phyloP scores from a whole-genome alignment of 2,797 vertebrate species.

The Lacerta agilis region DNA sequence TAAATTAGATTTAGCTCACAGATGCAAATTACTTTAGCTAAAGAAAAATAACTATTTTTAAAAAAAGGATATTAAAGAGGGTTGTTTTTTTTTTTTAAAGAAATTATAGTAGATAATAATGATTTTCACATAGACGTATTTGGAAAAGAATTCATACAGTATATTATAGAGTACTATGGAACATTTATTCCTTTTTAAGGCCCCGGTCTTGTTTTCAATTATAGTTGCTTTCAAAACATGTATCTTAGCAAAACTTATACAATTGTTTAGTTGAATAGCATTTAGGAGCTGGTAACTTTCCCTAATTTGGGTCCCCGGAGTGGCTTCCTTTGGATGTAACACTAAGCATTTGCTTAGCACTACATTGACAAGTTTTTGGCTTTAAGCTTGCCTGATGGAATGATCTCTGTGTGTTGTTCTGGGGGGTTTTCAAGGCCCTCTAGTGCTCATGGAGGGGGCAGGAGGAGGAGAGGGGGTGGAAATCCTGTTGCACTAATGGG shows the following conservation, averaged over 20 bases:
- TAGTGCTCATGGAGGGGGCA: too few species aligned
- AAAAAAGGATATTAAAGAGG: not conserved
- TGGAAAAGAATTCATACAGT: not conserved
- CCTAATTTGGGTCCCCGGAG: not conserved
- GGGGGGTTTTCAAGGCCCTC: too few species aligned
- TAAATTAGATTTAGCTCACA: constrained; percentile 26
- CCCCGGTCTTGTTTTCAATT: not conserved
- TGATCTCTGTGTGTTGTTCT: too few species aligned
- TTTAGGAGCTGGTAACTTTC: not conserved
- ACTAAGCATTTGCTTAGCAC: not conserved
- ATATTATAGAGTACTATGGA: not conserved
- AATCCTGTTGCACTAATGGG: too few species aligned
- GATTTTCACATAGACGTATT: not conserved
- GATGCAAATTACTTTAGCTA: constrained; percentile 22
- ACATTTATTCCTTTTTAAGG: not conserved
- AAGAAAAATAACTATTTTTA: not conserved
- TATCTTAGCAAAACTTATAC: not conserved
- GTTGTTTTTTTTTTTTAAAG: not conserved
- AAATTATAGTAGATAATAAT: not conserved
- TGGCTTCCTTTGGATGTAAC: not conserved
- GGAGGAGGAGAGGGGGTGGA: too few species aligned
- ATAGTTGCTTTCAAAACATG: not conserved
- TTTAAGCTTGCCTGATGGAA: not conserved
- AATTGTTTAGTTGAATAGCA: not conserved
- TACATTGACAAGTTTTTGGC: not conserved